A percentile compares a stretch with the other conserved stretches of the same genome.
phyloP scores from a whole-genome alignment of 2,888 invertebrate genomes.

The Hipparchia sbordonii region DNA sequence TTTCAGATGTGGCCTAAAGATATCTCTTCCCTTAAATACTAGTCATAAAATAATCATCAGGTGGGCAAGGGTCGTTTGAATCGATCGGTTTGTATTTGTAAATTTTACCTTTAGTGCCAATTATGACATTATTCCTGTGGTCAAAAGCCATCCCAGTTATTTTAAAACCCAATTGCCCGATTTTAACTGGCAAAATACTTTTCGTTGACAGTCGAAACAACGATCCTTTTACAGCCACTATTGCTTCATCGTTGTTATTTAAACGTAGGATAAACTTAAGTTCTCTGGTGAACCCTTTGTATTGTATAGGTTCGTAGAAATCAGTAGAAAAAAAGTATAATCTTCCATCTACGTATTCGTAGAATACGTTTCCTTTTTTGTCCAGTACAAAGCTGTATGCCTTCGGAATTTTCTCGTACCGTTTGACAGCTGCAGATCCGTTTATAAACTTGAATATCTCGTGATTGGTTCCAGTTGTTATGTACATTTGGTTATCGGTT shows the following conservation, averaged over 20 bases:
- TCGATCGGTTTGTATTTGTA: conserved; percentile 71
- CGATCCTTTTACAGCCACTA: conserved; percentile 72
- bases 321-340: conserved; percentile 70
- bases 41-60: conserved; percentile 75
- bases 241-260: conserved; percentile 68
- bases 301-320: conserved; percentile 70
- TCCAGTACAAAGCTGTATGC: conserved; percentile 73
- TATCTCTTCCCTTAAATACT: conserved; percentile 52
- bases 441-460: conserved; percentile 71
- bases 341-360: conserved; percentile 73
- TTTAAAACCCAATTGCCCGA: conserved; percentile 70
- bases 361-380: conserved; percentile 66
- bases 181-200: conserved; percentile 66
- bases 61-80: conserved; percentile 67
- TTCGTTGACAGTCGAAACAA: conserved; percentile 62
- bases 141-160: conserved; percentile 73
- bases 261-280: conserved; percentile 68
- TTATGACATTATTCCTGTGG: conserved; percentile 65
- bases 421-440: conserved; percentile 69
- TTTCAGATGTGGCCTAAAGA: no score
- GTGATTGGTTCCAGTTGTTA: conserved; percentile 66
- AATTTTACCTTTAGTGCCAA: conserved; percentile 76
- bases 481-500: conserved; percentile 69
- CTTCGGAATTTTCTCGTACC: conserved; percentile 70
- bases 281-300: conserved; percentile 73